phyloP scores from a whole-genome alignment of 2,113 vertebrate genomes.

The Chaetodon auriga region DNA sequence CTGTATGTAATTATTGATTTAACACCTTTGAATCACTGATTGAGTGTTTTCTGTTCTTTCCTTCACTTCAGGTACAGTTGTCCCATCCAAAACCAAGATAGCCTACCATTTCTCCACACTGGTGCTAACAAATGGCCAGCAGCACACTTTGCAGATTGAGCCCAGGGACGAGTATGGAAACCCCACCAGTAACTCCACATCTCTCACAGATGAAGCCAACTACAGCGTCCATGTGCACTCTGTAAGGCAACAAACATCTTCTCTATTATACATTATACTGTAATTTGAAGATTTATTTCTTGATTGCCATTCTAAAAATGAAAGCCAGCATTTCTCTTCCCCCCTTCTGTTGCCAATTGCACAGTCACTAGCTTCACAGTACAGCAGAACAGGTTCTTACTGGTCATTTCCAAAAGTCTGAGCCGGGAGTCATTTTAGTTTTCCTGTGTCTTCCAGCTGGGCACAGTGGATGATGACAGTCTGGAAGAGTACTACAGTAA shows the following conservation, averaged over 20 bases:
- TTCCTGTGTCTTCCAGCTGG: slow-evolving; percentile 85
- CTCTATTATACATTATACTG: neutral
- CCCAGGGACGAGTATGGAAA: slow-evolving; percentile 98
- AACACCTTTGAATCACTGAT: neutral
- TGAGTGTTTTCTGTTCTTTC: slow-evolving; percentile 1
- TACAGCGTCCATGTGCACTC: slow-evolving; percentile 88
- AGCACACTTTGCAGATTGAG: slow-evolving; percentile 95
- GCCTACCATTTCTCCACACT: slow-evolving; percentile 97
- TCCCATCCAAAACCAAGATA: slow-evolving; percentile 98
- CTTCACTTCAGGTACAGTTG: slow-evolving; percentile 90
- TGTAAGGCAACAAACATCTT: slow-evolving; percentile 69
- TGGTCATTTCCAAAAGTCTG: neutral
- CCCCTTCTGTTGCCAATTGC: slow-evolving; percentile 20
- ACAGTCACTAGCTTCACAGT: neutral
- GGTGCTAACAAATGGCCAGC: slow-evolving; percentile 93
- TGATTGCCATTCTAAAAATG: slow-evolving; percentile 14
- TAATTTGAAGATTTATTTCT: slow-evolving; percentile 1
- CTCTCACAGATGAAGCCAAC: slow-evolving; percentile 91
- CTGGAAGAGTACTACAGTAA: slow-evolving; percentile 89
- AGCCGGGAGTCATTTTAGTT: slow-evolving; percentile 21
- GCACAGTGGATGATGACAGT: slow-evolving; percentile 90
- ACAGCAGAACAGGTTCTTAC: neutral
- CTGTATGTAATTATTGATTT: neutral
- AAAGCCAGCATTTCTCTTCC: neutral
- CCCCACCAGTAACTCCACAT: slow-evolving; percentile 93